Evolutionary conservation across 2,113 vertebrate species (phyloP), one percentile per base, ranked within the genome.

Genomic region (Lasiurus cinereus): DNA sequence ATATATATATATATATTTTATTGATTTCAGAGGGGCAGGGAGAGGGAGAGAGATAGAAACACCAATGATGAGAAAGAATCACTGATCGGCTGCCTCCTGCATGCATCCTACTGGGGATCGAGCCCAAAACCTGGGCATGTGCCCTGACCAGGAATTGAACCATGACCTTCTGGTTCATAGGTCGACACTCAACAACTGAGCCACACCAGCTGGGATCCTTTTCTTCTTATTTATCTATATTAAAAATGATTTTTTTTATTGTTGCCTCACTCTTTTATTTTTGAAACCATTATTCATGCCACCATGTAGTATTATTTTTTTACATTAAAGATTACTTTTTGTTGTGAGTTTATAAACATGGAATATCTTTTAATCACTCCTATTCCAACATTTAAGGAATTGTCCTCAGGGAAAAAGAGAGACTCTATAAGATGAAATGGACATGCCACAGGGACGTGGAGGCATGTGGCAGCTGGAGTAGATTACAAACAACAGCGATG

Each of bases 401-500:
- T 16, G 7, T 62, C 43, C 24, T 59, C 56, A 10, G n/a, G 5
- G 21, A 16, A 82, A 54, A 77, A 64, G 33, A 64, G 33, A 86
- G 19, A 46, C 18, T n/a, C 24, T 46, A 3, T 24, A 11, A 27
- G 80, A 64, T 2, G 3, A 24, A 50, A 24, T 6, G 62, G 39
- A 6, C 2, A 0, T 8, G 64, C 50, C 1, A 0, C 0, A 8
- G 59, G 7, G 18, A 33, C 21, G 12, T 0, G 4, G 19, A 1
- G 27, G 2, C 15, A 2, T 3, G 0, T 0, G 43, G 67, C 54
- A 3, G 21, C 59, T 14, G 1, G 7, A 59, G 19, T 29, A n/a
- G 79, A 15, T 76, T 2, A 14, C 73, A 67, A 50, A 36, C 56
- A 31, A 6, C 64, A 2, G 27, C 59, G 52, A 0, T 5, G 0